Evolutionary conservation across 2,888 invertebrate genomes (phyloP).

Genomic region (Heliconius erato): DNA sequence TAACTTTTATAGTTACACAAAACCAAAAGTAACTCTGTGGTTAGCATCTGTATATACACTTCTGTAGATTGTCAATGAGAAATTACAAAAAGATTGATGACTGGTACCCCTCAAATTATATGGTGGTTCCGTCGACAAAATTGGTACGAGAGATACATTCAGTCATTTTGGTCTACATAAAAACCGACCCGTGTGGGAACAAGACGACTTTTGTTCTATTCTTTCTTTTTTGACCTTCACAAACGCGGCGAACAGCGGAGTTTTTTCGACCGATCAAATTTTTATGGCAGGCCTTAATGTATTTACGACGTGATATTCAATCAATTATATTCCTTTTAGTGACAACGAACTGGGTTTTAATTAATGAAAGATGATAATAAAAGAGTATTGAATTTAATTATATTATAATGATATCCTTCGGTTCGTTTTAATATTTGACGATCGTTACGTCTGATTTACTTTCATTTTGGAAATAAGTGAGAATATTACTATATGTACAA

Average conservation of each 20-base stretch:
- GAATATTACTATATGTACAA: neutral
- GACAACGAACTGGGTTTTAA: conserved; percentile 42
- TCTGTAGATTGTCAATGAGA: conserved; percentile 69
- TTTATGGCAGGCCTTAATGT: conserved; percentile 55
- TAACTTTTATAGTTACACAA: neutral
- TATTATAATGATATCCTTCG: neutral
- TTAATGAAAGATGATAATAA: conserved; percentile 39
- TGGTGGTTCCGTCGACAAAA: conserved; percentile 73
- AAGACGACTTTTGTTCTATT: conserved; percentile 65
- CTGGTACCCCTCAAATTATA: conserved; percentile 76
- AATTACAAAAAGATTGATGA: conserved; percentile 77
- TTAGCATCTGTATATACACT: conserved; percentile 22
- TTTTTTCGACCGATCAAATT: conserved; percentile 63
- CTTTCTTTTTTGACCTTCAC: conserved; percentile 61
- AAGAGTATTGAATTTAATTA: conserved; percentile 13
- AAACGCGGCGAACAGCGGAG: conserved; percentile 39
- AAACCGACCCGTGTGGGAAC: conserved; percentile 74
- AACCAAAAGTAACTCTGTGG: neutral
- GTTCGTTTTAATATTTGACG: conserved; percentile 15
- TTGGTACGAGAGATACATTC: conserved; percentile 60
- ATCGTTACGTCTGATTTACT: neutral
- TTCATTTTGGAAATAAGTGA: conserved; percentile 3
- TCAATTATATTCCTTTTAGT: conserved; percentile 48
- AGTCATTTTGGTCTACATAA: conserved; percentile 67
- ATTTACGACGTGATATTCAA: conserved; percentile 54